Evolutionary conservation across 2,888 invertebrate genomes (phyloP), one percentile per base, ranked within the genome.

Genomic region (Trachelus troglodyta): DNA sequence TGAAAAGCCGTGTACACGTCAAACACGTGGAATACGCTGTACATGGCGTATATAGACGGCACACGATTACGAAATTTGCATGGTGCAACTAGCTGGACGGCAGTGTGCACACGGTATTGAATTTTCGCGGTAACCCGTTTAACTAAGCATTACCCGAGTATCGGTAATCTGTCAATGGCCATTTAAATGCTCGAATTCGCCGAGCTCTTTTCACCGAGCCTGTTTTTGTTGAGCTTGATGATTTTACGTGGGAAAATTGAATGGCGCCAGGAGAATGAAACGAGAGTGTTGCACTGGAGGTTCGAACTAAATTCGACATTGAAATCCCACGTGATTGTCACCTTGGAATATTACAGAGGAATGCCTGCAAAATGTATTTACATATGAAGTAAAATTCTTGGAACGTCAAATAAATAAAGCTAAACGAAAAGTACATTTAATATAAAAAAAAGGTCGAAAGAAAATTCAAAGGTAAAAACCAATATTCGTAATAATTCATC

Each of bases 161-260:
- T 86, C 82, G 85, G 86, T 85, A 85, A 85, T 85, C 86, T 85
- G 86, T 84, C 85, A 86, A 85, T 85, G 85, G 84, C 85, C 83
- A 85, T 85, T 85, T 84, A 85, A 85, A 85, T 84, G 84, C 81
- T 81, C 80, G 80, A 78, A 81, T 82, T 79, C 80, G 80, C 77
- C 80, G 73, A 79, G 81, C 79, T 79, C 83, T 82, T 85, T 83
- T 84, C 84, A 82, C 81, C 86, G 81, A 82, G 85, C 85, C 82
- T 83, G 83, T 71, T 71, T 34, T 34, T 71, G 73, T 34, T 34
- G 56, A n/a, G 73, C 73, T 30, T 31, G 34, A 31, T 31, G 73
- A 71, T 15, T 33, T 31, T 33, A 33, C 73, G 73, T 31, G 34
- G 73, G 34, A n/a, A 71, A 71, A 34, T 30, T 31, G 73, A 71